phyloP scores from a whole-genome alignment of 23 tunicate species.

The Diplosoma virens region DNA sequence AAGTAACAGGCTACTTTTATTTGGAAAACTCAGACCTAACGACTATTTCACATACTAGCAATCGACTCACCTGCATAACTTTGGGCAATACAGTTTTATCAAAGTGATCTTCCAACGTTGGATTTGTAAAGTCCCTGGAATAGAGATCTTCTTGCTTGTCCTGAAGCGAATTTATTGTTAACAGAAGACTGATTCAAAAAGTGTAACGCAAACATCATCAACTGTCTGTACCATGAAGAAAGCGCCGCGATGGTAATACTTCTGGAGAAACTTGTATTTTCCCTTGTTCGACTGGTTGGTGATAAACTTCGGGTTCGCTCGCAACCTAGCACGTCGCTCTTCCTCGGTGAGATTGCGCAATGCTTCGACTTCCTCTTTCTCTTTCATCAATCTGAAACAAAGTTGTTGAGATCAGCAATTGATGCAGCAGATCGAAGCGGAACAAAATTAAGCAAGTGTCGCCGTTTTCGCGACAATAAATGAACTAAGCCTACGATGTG shows the following conservation, averaged over 20 bases:
- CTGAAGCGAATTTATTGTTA: constrained; percentile 5
- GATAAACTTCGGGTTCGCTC: constrained; percentile 65
- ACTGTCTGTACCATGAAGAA: constrained; percentile 66
- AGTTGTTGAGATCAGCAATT: neutral
- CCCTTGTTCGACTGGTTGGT: constrained; percentile 91
- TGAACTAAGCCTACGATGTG: too few species aligned
- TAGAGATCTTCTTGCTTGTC: constrained; percentile 79
- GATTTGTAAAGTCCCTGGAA: constrained; percentile 66
- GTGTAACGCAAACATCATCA: neutral
- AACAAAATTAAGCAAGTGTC: too few species aligned
- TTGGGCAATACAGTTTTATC: constrained; percentile 92
- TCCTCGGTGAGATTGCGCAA: constrained; percentile 87
- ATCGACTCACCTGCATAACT: constrained; percentile 85
- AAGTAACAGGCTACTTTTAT: too few species aligned
- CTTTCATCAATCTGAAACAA: constrained; percentile 43
- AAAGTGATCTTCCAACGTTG: constrained; percentile 98
- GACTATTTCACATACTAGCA: too few species aligned
- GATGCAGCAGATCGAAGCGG: neutral
- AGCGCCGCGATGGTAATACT: constrained; percentile 98
- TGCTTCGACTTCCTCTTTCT: constrained; percentile 83
- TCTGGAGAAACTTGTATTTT: constrained; percentile 93
- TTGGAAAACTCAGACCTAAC: too few species aligned
- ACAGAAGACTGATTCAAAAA: too few species aligned
- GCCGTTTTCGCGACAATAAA: too few species aligned
- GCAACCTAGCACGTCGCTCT: constrained; percentile 55